Base-by-base conservation (phyloP, 1,140 invertebrate genomes). In the Rhynchophorus ferrugineus region DNA sequence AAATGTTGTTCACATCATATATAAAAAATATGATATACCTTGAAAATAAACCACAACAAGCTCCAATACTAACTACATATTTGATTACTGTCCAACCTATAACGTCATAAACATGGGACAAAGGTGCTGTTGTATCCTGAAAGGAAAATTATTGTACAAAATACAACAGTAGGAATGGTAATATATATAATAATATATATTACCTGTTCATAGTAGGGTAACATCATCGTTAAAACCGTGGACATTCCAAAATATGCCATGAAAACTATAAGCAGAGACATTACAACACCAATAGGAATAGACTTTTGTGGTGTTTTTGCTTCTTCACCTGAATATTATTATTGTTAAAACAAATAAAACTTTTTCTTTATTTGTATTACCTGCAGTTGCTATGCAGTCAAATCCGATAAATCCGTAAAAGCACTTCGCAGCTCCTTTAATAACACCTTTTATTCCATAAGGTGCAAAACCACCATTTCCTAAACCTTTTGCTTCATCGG, bases 351-450 rank as follows among this genome's bases (percentile, higher is more conserved):
- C 14, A 3, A 29, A 53, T 52, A 53, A 43, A 6, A 35, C 22
- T 8, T 14, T 24, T 21, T 17, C 17, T 11, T 39, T 16, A 6
- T 2, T 17, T 42, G 1, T 42, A 21, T 58, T 57, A 66, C 71
- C 76, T 29, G 81, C 83, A 0, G 89, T 91, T 1, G 90, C 90
- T 54, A 95, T 87, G 61, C 84, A 87, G 71, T 94, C 91, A 63
- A 93, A 93, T 47, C 89, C 89, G 57, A 93, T 89, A 59, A 92
- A 94, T 7, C 87, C 90, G 67, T 91, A 95, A 67, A 95, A 95
- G 69, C 90, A 94, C 7, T 83, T 87, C 0, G 89, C 89, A 5
- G 90, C 89, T 1, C 90, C 91, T 35, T 78, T 78, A 44, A 90
- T 82, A 13, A 89, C 79, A 5, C 90, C 90, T 2, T 76, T 72